phyloP scores from a whole-genome alignment of 2,888 invertebrate genomes.

The Orchesellides sinensis region DNA sequence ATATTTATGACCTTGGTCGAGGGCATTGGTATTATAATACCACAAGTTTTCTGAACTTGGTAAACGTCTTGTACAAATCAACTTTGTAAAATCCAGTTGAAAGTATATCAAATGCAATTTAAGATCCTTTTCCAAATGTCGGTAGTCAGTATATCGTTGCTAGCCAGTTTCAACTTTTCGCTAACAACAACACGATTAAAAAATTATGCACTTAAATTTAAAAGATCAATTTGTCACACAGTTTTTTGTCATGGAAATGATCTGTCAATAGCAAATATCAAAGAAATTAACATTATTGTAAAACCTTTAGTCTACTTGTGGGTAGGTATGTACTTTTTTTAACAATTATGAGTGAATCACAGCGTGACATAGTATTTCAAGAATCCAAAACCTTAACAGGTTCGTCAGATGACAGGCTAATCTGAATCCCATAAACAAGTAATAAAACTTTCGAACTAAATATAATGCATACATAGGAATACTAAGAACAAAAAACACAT shows the following conservation, averaged over 20 bases:
- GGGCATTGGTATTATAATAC: conserved; percentile 42
- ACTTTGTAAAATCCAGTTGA: neutral
- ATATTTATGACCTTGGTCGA: conserved; percentile 57
- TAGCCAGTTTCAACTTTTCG: neutral
- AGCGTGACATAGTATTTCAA: too few relatives aligned
- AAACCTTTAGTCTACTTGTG: too few relatives aligned
- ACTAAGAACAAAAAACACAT: too few relatives aligned
- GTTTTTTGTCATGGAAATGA: neutral
- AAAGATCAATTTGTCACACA: neutral
- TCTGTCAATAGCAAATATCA: too few relatives aligned
- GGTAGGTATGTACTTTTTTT: too few relatives aligned
- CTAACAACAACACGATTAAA: too few relatives aligned
- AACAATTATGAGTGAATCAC: too few relatives aligned
- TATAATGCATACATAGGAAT: too few relatives aligned
- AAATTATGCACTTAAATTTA: neutral
- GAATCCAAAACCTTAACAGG: neutral
- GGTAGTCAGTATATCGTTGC: neutral
- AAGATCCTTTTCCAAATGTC: neutral
- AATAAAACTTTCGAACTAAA: too few relatives aligned
- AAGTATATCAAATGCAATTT: neutral
- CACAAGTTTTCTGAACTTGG: conserved; percentile 21
- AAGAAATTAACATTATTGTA: too few relatives aligned
- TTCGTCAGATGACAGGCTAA: neutral
- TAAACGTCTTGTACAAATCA: neutral
- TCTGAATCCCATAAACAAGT: too few relatives aligned